A percentile compares a stretch with the other conserved stretches of the same genome.
phyloP scores from a whole-genome alignment of 2,113 vertebrate species.

The Crypturellus undulatus region DNA sequence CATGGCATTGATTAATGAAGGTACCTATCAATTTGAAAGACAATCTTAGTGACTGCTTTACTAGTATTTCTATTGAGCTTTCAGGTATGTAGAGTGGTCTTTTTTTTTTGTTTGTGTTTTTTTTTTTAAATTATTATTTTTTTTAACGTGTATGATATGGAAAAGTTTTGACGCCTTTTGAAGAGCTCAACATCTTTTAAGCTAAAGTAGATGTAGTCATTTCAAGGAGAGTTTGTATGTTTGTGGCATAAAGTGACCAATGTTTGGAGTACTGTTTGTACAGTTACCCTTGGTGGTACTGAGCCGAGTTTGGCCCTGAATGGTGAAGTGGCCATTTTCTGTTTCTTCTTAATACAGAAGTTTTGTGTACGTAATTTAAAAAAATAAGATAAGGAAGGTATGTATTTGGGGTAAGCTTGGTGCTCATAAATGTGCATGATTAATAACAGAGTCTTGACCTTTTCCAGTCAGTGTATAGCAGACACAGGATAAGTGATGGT shows the following conservation, averaged over 20 bases:
- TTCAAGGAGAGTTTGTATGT: not conserved
- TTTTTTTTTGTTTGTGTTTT: not conserved
- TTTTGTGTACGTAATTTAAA: not conserved
- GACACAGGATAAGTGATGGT: not conserved
- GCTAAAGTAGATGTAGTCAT: not conserved
- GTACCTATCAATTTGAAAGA: not conserved
- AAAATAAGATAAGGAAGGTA: not conserved
- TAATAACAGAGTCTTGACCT: constrained; percentile 19
- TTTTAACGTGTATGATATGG: not conserved
- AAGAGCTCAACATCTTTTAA: not conserved
- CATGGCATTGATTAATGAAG: constrained; percentile 18
- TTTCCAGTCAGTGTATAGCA: not conserved
- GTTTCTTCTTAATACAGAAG: not conserved
- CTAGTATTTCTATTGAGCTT: not conserved
- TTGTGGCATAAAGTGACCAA: not conserved
- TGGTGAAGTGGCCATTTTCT: not conserved
- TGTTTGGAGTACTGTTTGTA: not conserved
- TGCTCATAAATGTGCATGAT: not conserved
- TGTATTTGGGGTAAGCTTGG: not conserved
- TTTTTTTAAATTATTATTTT: no score
- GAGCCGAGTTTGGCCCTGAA: not conserved
- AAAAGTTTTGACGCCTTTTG: not conserved
- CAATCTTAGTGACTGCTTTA: not conserved
- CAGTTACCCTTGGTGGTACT: accelerated
- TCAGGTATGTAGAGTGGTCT: not conserved